Evolutionary conservation across 2,797 vertebrate genomes (phyloP), one percentile per base, ranked within the genome.

Genomic region (Pteronotus mesoamericanus): DNA sequence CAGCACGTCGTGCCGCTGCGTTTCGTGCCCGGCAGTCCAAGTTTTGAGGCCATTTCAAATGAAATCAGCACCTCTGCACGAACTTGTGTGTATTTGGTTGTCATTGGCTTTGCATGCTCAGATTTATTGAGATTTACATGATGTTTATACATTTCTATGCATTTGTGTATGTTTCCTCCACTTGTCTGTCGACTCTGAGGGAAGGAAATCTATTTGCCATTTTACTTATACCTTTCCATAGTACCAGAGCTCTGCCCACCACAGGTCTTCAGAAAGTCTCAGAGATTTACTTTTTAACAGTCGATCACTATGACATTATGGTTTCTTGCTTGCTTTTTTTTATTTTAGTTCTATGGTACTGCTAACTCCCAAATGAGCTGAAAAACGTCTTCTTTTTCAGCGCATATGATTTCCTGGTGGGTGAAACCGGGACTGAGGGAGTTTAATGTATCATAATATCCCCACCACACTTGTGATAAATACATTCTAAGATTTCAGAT

Each of bases 111-210:
- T 48, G 3, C 19, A 5, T 22, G 39, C 10, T 92, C 75, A 83
- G 39, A 55, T 22, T 64, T 88, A 51, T 78, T 72, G 74, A 34
- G 55, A 66, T 79, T 29, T 32, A 22, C 32, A 6, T 69, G 34
- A 18, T 82, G 3, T 64, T 72, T 94, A n/a, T 84, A 46, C 16
- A 51, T 24, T 61, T 51, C 57, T n/a, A 34, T 48, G 29, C 12
- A 9, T 91, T 71, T 94, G n/a, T 89, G 86, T 90, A 5, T 59
- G 39, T 84, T 86, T 96, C 78, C 86, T 89, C 26, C 44, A 19
- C 87, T 91, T 89, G 55, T 59, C 55, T 37, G 0, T 46, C 55
- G 19, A 19, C 18, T 59, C 24, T 75, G 83, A 94, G 59, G 48
- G 34, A 84, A 97, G 34, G 68, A 87, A 68, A 32, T 69, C 6